Percentiles rank a stretch among this genome's conserved stretches.
phyloP scores from a whole-genome alignment of 2,797 vertebrate species.

The Pangasius djambal region DNA sequence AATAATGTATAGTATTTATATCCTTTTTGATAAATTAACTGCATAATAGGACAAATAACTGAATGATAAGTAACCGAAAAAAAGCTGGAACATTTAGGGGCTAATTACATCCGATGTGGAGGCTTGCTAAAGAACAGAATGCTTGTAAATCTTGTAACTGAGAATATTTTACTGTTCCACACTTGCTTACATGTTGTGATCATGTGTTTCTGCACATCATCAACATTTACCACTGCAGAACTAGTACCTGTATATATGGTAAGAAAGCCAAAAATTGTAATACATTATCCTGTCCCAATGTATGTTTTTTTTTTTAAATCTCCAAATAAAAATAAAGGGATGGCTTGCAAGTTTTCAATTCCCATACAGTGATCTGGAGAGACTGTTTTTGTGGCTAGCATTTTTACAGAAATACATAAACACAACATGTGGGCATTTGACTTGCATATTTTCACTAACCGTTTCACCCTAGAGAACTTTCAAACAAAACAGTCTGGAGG shows the following conservation, averaged over 20 bases:
- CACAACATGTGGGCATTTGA: conserved; percentile 10
- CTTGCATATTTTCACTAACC: conserved; percentile 20
- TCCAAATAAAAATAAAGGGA: not conserved
- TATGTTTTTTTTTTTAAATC: not conserved
- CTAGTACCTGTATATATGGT: not conserved
- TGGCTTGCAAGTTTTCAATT: not conserved
- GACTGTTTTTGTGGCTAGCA: not conserved
- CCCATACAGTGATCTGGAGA: not conserved
- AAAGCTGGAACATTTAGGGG: not conserved
- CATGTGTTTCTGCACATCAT: not conserved
- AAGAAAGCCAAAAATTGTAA: not conserved
- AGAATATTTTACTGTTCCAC: not conserved
- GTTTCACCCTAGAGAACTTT: conserved; percentile 14
- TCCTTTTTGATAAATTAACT: not conserved
- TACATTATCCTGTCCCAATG: not conserved
- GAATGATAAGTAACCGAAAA: not conserved
- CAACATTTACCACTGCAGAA: not conserved
- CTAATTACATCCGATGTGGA: not conserved
- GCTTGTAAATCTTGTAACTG: not conserved
- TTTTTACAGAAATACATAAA: conserved; percentile 21
- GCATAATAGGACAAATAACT: not conserved
- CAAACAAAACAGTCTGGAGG: conserved; percentile 12
- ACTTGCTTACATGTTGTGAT: not conserved
- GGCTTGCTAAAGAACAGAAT: not conserved
- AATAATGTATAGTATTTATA: not conserved